Conservation (phyloP, 2,113 vertebrate genomes). For the Dipodomys merriami region DNA sequence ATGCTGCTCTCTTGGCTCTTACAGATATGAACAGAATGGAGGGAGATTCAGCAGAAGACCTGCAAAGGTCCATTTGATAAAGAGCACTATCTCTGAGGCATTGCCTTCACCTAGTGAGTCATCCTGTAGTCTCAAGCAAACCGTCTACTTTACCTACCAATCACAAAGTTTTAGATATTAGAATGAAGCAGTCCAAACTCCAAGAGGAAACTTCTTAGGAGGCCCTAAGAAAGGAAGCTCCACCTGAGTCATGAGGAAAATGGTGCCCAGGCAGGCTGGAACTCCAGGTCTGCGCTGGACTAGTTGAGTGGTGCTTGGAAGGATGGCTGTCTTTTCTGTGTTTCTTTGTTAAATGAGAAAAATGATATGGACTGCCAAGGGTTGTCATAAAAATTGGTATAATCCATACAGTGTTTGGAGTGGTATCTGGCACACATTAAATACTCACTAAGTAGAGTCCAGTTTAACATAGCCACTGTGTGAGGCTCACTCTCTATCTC, state of each 20-base stretch:
- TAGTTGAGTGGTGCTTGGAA: background rate
- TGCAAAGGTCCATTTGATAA: rapidly evolving
- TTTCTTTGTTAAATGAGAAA: background rate
- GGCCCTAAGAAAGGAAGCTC: background rate
- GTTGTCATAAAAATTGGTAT: background rate
- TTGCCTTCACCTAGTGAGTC: background rate
- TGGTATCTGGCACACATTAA: background rate
- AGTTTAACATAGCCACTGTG: background rate
- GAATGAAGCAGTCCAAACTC: background rate
- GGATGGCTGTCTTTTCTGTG: background rate
- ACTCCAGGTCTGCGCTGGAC: background rate
- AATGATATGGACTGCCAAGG: background rate
- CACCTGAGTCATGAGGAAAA: background rate
- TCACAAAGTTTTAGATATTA: background rate
- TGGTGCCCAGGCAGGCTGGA: background rate
- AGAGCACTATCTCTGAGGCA: background rate
- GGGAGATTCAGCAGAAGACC: background rate
- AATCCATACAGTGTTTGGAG: background rate
- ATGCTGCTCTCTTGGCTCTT: background rate
- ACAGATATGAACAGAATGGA: rapidly evolving
- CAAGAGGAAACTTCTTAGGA: background rate
- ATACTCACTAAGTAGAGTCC: background rate
- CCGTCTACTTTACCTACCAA: background rate
- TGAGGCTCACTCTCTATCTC: background rate
- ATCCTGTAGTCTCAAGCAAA: too few relatives aligned